Percentiles rank a stretch among this genome's conserved stretches.
These are phyloP conservation scores for Ormyrus rosae DNA, from an alignment of 2,888 invertebrate species.

Conservation along the genomic window DNA sequence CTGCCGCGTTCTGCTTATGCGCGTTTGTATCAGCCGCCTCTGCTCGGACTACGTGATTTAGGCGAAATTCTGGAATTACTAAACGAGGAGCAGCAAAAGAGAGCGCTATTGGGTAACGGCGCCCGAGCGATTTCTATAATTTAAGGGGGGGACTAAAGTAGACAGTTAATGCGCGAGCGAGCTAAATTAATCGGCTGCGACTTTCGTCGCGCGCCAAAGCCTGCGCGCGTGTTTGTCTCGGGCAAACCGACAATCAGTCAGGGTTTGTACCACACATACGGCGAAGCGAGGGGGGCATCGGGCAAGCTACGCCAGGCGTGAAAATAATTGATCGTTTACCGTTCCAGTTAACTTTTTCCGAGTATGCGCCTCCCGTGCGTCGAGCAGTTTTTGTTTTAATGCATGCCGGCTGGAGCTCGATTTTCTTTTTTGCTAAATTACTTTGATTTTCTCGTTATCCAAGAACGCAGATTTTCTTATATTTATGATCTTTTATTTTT, in stretches of 20 bases:
- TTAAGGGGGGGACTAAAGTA: background rate
- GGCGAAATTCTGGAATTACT: constrained; percentile 50
- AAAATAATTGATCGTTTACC: constrained; percentile 55
- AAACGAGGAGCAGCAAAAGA: background rate
- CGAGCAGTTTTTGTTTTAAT: background rate
- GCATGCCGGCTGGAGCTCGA: too few species aligned
- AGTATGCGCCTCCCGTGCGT: constrained; percentile 19
- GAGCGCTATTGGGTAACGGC: background rate
- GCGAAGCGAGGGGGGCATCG: background rate
- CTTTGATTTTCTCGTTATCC: background rate
- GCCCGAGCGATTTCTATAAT: constrained; percentile 29
- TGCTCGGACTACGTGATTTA: constrained; percentile 51
- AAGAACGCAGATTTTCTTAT: too few species aligned
- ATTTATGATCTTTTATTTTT: too few species aligned
- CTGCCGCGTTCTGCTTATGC: background rate
- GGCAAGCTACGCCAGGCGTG: constrained; percentile 34
- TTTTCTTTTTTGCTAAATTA: background rate
- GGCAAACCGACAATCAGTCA: constrained; percentile 53
- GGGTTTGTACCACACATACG: constrained; percentile 5
- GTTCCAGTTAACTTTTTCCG: background rate
- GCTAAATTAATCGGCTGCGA: constrained; percentile 56
- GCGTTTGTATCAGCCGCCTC: background rate
- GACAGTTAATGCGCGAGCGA: constrained; percentile 50
- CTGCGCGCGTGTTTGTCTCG: constrained; percentile 5
- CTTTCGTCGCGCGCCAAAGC: constrained; percentile 36